Evolutionary conservation across 2,113 vertebrate species (phyloP).

Genomic region (Ptyas mucosa): DNA sequence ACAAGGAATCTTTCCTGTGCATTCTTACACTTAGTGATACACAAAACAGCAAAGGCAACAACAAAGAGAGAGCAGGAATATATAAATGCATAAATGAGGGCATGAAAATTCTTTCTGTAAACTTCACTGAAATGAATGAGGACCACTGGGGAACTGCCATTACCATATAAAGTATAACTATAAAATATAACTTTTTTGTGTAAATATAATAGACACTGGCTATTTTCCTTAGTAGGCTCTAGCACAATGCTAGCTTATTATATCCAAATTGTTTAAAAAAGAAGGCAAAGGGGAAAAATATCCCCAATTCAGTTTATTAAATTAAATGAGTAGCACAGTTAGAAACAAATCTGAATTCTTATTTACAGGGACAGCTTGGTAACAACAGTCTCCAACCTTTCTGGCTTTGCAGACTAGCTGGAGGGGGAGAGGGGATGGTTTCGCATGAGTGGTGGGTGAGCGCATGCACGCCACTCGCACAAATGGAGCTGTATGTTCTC

Average conservation of each 20-base stretch:
- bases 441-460: no score
- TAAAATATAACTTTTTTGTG: background rate
- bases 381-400: background rate
- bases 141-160: background rate
- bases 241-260: background rate
- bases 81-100: background rate
- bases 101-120: background rate
- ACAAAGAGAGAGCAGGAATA: background rate
- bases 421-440: no score
- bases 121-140: background rate
- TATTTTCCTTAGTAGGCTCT: background rate
- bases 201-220: background rate
- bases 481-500: no score
- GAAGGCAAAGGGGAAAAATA: background rate
- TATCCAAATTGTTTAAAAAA: background rate
- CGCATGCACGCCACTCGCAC: no score
- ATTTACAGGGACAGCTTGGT: background rate
- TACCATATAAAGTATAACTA: background rate
- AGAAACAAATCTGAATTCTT: conserved; percentile 39
- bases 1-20: background rate
- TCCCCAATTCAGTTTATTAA: conserved; percentile 34
- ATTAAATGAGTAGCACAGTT: conserved; percentile 45
- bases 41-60: background rate
- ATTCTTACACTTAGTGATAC: background rate
- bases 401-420: no score